Conservation (phyloP, 2,797 vertebrate species). For the Sciurus carolinensis region DNA sequence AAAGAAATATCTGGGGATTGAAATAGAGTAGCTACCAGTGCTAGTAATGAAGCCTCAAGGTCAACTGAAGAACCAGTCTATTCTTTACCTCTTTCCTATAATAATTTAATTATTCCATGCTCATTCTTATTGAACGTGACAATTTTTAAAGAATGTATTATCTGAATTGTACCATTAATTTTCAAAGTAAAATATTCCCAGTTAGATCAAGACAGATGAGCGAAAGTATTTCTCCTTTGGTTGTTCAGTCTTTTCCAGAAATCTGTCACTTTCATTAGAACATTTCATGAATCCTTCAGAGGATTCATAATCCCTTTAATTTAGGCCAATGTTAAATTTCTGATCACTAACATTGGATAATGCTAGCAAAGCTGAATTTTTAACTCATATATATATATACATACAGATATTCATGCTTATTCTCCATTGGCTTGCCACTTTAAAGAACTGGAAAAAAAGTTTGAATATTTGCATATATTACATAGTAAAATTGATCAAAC, state of each 20-base stretch:
- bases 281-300: conserved; percentile 67
- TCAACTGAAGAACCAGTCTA: neutral
- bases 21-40: neutral
- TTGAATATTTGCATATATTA: conserved; percentile 28
- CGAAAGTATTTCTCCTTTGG: neutral
- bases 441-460: conserved; percentile 46
- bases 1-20: neutral
- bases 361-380: neutral
- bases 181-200: conserved; percentile 42
- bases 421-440: neutral
- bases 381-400: neutral
- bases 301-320: neutral
- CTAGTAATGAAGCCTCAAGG: neutral
- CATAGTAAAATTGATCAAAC: conserved; percentile 28
- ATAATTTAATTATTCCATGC: neutral
- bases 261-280: conserved; percentile 54
- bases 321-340: conserved; percentile 45
- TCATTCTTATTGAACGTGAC: neutral
- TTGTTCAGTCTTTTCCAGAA: conserved; percentile 67
- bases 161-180: conserved; percentile 3
- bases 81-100: neutral
- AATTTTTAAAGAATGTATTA: conserved; percentile 43
- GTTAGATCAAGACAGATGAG: conserved; percentile 57
- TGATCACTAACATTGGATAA: conserved; percentile 37
- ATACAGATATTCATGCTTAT: neutral